Conservation (phyloP, 2,797 vertebrate species). For the Brotula barbata region DNA sequence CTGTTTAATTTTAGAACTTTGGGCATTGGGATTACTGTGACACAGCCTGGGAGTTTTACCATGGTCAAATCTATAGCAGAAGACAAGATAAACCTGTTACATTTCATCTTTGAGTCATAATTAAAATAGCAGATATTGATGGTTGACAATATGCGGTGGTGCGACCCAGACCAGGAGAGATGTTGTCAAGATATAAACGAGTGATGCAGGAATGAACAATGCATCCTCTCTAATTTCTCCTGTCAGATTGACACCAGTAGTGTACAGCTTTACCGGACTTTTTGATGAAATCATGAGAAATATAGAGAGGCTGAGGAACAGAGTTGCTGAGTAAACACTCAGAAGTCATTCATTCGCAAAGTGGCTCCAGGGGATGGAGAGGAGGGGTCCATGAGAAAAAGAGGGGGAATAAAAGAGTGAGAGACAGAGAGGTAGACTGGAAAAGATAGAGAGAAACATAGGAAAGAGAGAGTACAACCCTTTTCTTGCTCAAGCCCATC, state of each 20-base stretch:
- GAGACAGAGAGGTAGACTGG: slow-evolving; percentile 56
- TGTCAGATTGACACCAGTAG: too few relatives aligned
- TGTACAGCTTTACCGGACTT: too few relatives aligned
- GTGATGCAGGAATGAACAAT: background rate
- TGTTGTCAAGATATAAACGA: too few relatives aligned
- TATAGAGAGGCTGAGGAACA: slow-evolving; percentile 47
- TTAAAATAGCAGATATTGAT: too few relatives aligned
- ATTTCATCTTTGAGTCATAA: too few relatives aligned
- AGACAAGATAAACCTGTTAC: too few relatives aligned
- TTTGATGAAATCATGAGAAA: slow-evolving; percentile 47
- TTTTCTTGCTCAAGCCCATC: slow-evolving; percentile 99
- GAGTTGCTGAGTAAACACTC: slow-evolving; percentile 95
- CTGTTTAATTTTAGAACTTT: too few relatives aligned
- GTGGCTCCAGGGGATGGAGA: slow-evolving; percentile 75
- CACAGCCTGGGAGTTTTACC: too few relatives aligned
- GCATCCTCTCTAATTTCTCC: background rate
- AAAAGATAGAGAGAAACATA: slow-evolving; percentile 62
- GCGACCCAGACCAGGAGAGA: too few relatives aligned
- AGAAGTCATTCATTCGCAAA: slow-evolving; percentile 82
- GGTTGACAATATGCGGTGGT: too few relatives aligned
- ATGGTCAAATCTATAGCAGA: too few relatives aligned
- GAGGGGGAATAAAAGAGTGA: slow-evolving; percentile 71
- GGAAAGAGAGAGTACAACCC: slow-evolving; percentile 76
- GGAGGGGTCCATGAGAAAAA: slow-evolving; percentile 75
- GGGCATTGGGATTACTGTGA: too few relatives aligned